A percentile compares a stretch with the other conserved stretches of the same genome.
phyloP scores from a whole-genome alignment of 2,113 vertebrate species.

The Sceloporus undulatus region DNA sequence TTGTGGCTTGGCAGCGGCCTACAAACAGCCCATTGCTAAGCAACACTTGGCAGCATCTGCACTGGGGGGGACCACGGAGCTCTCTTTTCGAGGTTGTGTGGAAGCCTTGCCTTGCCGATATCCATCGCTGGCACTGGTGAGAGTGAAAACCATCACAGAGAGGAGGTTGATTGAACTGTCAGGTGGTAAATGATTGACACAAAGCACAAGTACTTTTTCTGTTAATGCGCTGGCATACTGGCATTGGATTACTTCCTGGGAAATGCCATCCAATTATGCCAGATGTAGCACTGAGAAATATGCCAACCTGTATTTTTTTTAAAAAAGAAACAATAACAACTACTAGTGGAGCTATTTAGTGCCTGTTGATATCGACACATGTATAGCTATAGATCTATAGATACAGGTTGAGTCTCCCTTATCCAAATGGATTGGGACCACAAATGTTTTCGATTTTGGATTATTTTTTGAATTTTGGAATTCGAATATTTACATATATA shows the following conservation, averaged over 20 bases:
- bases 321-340: neutral
- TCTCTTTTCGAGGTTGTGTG: slow-evolving; percentile 68
- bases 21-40: slow-evolving; percentile 65
- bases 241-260: slow-evolving; percentile 79
- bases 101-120: slow-evolving; percentile 61
- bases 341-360: slow-evolving; percentile 61
- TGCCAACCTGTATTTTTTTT: slow-evolving; percentile 71
- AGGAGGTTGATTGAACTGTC: slow-evolving; percentile 78
- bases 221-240: slow-evolving; percentile 78
- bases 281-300: slow-evolving; percentile 72
- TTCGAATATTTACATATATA: no score
- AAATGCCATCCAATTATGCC: slow-evolving; percentile 79
- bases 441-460: no score
- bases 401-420: neutral
- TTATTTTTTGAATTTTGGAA: no score
- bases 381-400: neutral
- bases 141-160: slow-evolving; percentile 75
- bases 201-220: slow-evolving; percentile 76
- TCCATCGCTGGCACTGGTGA: slow-evolving; percentile 74
- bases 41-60: slow-evolving; percentile 73
- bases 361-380: slow-evolving; percentile 61
- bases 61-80: slow-evolving; percentile 59
- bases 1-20: slow-evolving; percentile 61
- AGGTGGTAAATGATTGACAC: slow-evolving; percentile 79
- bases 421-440: no score